Conservation (phyloP, 2,113 vertebrate species). For the Xenopus borealis region DNA sequence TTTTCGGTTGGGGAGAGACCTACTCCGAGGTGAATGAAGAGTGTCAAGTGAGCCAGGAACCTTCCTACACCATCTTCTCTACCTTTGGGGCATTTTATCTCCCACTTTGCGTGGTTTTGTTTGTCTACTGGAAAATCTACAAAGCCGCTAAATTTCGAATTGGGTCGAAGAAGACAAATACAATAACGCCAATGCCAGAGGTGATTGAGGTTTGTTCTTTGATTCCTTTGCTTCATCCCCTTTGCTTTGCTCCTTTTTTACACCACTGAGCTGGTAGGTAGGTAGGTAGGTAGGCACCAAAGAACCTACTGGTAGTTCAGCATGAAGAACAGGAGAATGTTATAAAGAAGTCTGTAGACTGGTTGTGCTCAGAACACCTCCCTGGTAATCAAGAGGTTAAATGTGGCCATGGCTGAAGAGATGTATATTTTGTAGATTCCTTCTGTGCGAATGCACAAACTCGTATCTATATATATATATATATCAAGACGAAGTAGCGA, state of each 20-base stretch:
- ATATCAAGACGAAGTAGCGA: too few relatives aligned
- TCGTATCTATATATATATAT: too few relatives aligned
- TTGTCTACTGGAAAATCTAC: constrained; percentile 98
- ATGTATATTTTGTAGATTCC: too few relatives aligned
- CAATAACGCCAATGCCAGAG: constrained; percentile 81
- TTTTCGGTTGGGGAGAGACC: constrained; percentile 92
- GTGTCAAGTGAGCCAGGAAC: constrained; percentile 91
- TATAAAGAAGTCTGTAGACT: too few relatives aligned
- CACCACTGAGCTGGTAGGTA: too few relatives aligned
- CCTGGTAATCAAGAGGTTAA: too few relatives aligned
- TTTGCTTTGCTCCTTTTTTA: neutral
- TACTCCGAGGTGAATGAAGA: constrained; percentile 77
- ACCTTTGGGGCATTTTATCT: constrained; percentile 94
- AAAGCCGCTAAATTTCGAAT: constrained; percentile 88
- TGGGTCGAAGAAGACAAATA: constrained; percentile 81
- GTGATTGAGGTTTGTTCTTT: constrained; percentile 69
- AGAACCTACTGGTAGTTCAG: too few relatives aligned
- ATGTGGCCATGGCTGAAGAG: too few relatives aligned
- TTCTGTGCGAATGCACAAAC: too few relatives aligned
- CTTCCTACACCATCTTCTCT: constrained; percentile 91
- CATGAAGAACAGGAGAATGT: too few relatives aligned
- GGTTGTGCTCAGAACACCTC: too few relatives aligned
- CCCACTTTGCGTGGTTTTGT: constrained; percentile 90
- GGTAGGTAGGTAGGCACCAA: too few relatives aligned
- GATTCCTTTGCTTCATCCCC: neutral